These are phyloP conservation scores for Macrotrachela quadricornifera DNA, from an alignment of 1,140 invertebrate genomes.

Conservation along the genomic window DNA sequence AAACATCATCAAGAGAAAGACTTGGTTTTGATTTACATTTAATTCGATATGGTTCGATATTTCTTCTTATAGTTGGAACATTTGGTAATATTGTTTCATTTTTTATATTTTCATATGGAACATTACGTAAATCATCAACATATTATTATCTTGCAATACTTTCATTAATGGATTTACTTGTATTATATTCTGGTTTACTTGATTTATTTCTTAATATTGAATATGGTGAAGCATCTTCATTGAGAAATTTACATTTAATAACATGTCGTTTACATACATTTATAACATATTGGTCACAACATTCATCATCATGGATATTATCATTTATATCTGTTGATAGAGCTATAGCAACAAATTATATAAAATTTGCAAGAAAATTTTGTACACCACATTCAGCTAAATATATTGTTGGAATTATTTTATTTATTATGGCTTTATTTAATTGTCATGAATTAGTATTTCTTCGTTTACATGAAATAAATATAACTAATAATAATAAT, in stretches of 20 bases:
- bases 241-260: not conserved
- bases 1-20: no score
- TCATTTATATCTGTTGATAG: conserved; percentile 3
- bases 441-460: conserved; percentile 6
- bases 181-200: not conserved
- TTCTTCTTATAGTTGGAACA: not conserved
- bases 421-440: not conserved
- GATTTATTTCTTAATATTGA: conserved; percentile 2
- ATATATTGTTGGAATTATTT: not conserved
- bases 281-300: conserved; percentile 1
- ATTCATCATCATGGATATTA: conserved; percentile 3
- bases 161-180: conserved; percentile 3
- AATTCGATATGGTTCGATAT: not conserved
- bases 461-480: not conserved
- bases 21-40: not conserved
- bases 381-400: not conserved
- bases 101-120: not conserved
- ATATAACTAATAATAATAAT: not conserved
- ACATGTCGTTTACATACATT: conserved; percentile 5
- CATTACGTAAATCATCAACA: conserved; percentile 7
- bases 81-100: conserved; percentile 4
- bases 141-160: conserved; percentile 1
- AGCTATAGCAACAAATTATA: conserved; percentile 6
- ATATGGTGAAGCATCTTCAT: not conserved
- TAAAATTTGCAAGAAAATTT: conserved; percentile 2